Evolutionary conservation across 2,888 invertebrate species (phyloP).

Genomic region (Lasius fuliginosus): DNA sequence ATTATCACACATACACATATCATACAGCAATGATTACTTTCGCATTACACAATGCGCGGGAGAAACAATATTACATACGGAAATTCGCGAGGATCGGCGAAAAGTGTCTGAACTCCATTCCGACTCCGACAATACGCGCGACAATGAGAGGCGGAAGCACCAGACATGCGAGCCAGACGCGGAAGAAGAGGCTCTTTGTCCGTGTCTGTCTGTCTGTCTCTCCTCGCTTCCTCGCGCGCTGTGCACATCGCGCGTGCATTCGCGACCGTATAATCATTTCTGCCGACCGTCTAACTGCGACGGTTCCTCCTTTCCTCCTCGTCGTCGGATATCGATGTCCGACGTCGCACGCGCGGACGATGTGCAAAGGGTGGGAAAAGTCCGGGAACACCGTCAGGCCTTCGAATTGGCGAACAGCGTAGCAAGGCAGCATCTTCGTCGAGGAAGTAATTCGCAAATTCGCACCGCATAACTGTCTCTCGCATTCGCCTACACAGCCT

Average conservation of each 20-base stretch:
- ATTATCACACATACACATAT: not conserved
- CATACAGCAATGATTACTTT: not conserved
- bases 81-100: conserved; percentile 9
- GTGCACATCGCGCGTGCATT: not conserved
- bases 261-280: not conserved
- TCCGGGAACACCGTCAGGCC: conserved; percentile 81
- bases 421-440: conserved; percentile 75
- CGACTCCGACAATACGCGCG: not conserved
- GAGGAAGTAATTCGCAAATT: conserved; percentile 81
- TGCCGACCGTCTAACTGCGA: not conserved
- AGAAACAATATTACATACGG: not conserved
- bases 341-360: conserved; percentile 8
- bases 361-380: conserved; percentile 73
- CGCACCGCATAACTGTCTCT: conserved; percentile 40
- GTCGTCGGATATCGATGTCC: not conserved
- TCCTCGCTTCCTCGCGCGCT: not conserved
- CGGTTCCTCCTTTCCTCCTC: not conserved
- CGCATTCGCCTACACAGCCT: not conserved
- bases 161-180: too few relatives aligned
- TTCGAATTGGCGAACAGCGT: conserved; percentile 83
- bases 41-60: not conserved
- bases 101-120: not conserved
- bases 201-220: not conserved
- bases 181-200: not conserved
- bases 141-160: too few relatives aligned